Evolutionary conservation across 1,140 invertebrate species (phyloP), one percentile per base, ranked within the genome.

Genomic region (Bemisia tabaci): DNA sequence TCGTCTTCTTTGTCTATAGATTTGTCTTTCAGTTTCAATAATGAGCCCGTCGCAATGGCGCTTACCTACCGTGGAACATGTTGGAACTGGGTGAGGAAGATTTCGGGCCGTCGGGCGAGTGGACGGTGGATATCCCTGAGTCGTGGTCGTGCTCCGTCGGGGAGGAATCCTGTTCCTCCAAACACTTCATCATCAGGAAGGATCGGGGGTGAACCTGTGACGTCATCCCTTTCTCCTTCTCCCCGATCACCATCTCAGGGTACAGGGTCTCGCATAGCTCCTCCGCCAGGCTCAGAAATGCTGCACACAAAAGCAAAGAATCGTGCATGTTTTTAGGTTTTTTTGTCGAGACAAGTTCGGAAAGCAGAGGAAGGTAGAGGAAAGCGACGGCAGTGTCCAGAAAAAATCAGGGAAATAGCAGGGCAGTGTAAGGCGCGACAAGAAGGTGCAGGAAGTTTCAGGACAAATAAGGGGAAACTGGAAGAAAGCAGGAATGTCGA

Each of bases 51-150:
- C n/a, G n/a, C n/a, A n/a, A n/a, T n/a, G n/a, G n/a, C n/a, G n/a
- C n/a, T n/a, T n/a, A 39, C 65, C 61, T 66, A 66, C 65, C 65
- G 65, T 66, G 65, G 27, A 65, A 48, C 21, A 39, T 60, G 48
- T 66, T 48, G 33, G 33, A 48, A 17, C 60, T 62, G 22, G 90
- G 91, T 11, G 91, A 93, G 74, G 90, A 84, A 69, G 89, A 91
- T 79, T 93, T 93, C 22, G 85, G 85, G 1, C 86, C 85, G 73
- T 94, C 91, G 0, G 91, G 91, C 0, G 91, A 93, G 76, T 94
- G 91, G 25, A 90, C 89, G 0, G 91, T 92, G 63, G 90, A 93
- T 77, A 94, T 88, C 9, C 91, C 92, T 69, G 91, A 94, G 73
- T 94, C 92, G 33, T 48, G 33, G 33, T 48, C 33, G 17, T 48